Base-by-base conservation (phyloP, 53 echinoderm and acorn worm species). In the Pentamera pediparva region DNA sequence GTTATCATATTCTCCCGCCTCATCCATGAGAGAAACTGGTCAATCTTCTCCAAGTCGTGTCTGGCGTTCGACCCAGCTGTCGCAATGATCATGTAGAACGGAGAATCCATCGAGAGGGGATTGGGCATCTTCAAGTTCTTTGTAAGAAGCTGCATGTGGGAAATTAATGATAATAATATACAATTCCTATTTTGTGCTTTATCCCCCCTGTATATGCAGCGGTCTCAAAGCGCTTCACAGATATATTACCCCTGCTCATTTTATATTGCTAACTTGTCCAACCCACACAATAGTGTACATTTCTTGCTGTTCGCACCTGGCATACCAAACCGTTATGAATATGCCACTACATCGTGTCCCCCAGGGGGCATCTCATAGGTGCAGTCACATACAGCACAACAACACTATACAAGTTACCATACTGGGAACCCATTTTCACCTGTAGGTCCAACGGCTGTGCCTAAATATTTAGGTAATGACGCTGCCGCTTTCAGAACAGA, bases 81-180 rank as follows among this genome's bases (percentile, higher is more conserved):
- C 34, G 79, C 88, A 0, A 88, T 31, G 6, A 88, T 54, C 78
- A 88, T 83, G 62, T 88, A 88, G 40, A 78, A 88, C 1, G 83
- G 75, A 10, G 72, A 61, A 0, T 83, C 39, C 7, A 55, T 73
- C 4, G 79, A 74, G 0, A 88, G 35, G 11, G 88, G 88, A 37
- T 88, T 88, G 22, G 75, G 56, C 55, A 89, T 35, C 1, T 65
- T 75, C 24, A 93, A 47, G 36, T 86, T 51, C 43, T 84, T 78
- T 10, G 70, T 89, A 35, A 89, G 75, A 39, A 86, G 79, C 93
- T 89, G 69, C 32, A 37, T 5, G 28, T 9, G 1, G 39, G 26
- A 67, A 5, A 13, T 15, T 10, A 41, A 41, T 8, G 15, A 9
- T 41, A 10, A 10, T 41, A 41, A 10, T 41, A 9, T 41, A 41